A percentile compares a stretch with the other conserved stretches of the same genome.
Evolutionary conservation across 2,797 vertebrate species (phyloP).

Genomic region (Crocodylus rhombifer): DNA sequence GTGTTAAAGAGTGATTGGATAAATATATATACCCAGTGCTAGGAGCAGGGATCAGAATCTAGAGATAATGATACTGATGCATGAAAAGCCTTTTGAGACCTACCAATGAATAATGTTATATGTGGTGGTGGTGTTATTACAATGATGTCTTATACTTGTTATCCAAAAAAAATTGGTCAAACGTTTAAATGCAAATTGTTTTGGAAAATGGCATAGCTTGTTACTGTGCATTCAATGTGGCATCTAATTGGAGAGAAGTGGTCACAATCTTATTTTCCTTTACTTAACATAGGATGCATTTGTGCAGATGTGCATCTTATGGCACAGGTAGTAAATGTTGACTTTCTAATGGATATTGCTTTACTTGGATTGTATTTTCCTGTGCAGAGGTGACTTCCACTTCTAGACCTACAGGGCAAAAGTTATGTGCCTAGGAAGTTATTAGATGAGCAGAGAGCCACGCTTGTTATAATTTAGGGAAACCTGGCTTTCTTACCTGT

Average conservation of each 20-base stretch:
- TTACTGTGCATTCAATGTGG: background rate
- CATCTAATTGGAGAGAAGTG: background rate
- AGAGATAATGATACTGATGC: too few relatives aligned
- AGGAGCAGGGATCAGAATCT: too few relatives aligned
- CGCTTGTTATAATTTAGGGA: background rate
- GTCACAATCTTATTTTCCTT: background rate
- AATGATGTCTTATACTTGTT: background rate
- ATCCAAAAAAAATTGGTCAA: background rate
- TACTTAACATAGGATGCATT: background rate
- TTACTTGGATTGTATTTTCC: background rate
- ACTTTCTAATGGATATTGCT: background rate
- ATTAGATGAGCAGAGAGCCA: background rate
- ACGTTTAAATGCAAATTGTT: background rate
- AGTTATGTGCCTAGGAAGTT: background rate
- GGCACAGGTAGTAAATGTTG: background rate
- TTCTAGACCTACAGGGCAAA: background rate
- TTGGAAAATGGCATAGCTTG: background rate
- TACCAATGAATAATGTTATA: too few relatives aligned
- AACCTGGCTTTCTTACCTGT: background rate
- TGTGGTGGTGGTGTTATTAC: too few relatives aligned
- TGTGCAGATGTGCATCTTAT: background rate
- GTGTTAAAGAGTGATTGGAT: too few relatives aligned
- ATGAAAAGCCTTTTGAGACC: too few relatives aligned
- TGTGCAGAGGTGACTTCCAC: background rate
- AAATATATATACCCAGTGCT: too few relatives aligned